These are phyloP conservation scores for Ispidina picta DNA, from an alignment of 2,797 vertebrate genomes.

Conservation along the genomic window DNA sequence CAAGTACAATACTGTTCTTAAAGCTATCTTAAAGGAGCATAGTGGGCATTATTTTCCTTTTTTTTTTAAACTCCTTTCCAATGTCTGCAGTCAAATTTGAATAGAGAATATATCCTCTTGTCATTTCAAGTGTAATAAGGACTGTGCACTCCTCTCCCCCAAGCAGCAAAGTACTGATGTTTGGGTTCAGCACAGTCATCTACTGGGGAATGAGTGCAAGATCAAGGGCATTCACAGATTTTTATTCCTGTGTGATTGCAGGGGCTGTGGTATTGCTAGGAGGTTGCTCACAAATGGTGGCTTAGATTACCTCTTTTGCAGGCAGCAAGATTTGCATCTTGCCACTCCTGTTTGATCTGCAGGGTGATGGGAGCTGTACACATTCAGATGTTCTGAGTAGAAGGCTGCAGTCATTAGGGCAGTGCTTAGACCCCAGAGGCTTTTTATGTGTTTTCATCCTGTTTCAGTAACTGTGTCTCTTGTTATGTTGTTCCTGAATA, in stretches of 20 bases:
- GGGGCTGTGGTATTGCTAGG: slow-evolving; percentile 12
- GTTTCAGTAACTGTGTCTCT: slow-evolving; percentile 51
- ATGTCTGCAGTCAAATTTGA: slow-evolving; percentile 14
- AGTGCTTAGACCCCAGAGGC: slow-evolving; percentile 50
- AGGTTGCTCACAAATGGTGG: slow-evolving; percentile 21
- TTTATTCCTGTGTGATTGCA: slow-evolving; percentile 15
- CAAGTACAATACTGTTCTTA: not conserved
- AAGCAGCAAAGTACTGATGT: not conserved
- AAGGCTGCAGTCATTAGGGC: slow-evolving; percentile 56
- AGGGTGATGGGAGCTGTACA: slow-evolving; percentile 26
- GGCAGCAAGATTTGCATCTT: slow-evolving; percentile 40
- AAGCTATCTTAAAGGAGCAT: not conserved
- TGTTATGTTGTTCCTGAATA: slow-evolving; percentile 66
- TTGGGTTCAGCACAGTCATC: slow-evolving; percentile 23
- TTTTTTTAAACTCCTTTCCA: slow-evolving; percentile 25
- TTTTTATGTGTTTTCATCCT: slow-evolving; percentile 52
- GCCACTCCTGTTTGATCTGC: slow-evolving; percentile 40
- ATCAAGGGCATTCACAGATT: slow-evolving; percentile 26
- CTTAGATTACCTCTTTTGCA: slow-evolving; percentile 29
- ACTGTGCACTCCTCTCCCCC: not conserved
- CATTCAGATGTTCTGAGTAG: slow-evolving; percentile 37
- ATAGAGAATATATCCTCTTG: not conserved
- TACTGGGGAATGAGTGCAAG: slow-evolving; percentile 21
- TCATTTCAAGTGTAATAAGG: not conserved
- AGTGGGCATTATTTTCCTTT: not conserved